Percentiles rank a stretch among this genome's conserved stretches.
Conservation (phyloP, 2,113 vertebrate species). For the Origma solitaria region DNA sequence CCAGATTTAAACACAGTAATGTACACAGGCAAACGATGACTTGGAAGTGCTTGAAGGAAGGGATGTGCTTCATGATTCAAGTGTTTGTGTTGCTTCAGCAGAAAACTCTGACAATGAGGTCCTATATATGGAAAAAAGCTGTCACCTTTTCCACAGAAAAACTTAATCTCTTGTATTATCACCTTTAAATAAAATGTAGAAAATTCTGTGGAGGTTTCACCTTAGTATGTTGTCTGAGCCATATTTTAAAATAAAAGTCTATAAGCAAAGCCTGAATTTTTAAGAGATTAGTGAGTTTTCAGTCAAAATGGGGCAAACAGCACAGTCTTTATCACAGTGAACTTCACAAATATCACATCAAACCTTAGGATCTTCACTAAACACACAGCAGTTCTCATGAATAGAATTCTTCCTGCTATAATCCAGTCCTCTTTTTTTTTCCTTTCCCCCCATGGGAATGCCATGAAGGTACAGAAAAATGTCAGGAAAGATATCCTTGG, state of each 20-base stretch:
- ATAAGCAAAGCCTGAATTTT: not conserved
- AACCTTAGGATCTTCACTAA: not conserved
- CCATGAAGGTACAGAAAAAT: not conserved
- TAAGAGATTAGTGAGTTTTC: not conserved
- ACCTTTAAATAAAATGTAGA: not conserved
- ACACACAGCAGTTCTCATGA: not conserved
- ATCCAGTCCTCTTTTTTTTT: not conserved
- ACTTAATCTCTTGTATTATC: not conserved
- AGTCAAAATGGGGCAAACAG: not conserved
- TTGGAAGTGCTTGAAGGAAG: slow-evolving; percentile 35
- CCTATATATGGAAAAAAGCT: not conserved
- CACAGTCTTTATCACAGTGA: not conserved
- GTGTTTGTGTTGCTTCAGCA: not conserved
- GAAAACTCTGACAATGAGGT: not conserved
- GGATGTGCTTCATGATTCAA: slow-evolving; percentile 1
- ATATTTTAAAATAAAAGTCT: not conserved
- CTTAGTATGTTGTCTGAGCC: not conserved
- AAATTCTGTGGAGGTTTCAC: not conserved
- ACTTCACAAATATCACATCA: not conserved
- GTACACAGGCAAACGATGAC: not conserved
- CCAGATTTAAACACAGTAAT: not conserved
- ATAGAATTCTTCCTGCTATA: not conserved
- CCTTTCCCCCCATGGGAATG: not conserved
- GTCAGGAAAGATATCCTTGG: not conserved
- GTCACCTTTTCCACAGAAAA: not conserved